Evolutionary conservation across 2,888 invertebrate genomes (phyloP).

Genomic region (Harpagoxenus sublaevis): DNA sequence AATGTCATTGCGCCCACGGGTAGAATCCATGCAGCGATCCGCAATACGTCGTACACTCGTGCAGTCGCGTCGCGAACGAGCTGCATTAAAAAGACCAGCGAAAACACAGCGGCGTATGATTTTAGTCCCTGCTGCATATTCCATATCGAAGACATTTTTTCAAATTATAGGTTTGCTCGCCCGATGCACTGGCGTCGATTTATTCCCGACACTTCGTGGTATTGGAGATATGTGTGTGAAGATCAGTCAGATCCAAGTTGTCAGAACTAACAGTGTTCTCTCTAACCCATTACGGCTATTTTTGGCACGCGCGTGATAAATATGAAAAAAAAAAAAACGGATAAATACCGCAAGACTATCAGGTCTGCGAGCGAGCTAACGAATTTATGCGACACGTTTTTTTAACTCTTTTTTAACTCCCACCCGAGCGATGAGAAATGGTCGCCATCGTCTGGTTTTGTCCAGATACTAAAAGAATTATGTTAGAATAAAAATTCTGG

Average conservation of each 20-base stretch:
- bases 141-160: slow-evolving; percentile 49
- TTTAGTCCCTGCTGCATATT: slow-evolving; percentile 24
- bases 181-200: slow-evolving; percentile 23
- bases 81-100: slow-evolving; percentile 33
- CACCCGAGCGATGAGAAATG: slow-evolving; percentile 35
- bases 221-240: slow-evolving; percentile 2
- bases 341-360: slow-evolving; percentile 34
- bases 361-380: slow-evolving; percentile 25
- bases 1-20: slow-evolving; percentile 41
- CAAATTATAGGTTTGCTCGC: neutral
- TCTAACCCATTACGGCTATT: slow-evolving; percentile 28
- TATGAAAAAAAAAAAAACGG: slow-evolving; percentile 23
- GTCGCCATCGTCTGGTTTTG: slow-evolving; percentile 37
- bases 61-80: slow-evolving; percentile 26
- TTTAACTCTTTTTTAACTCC: slow-evolving; percentile 42
- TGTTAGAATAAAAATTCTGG: slow-evolving; percentile 32
- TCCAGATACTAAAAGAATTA: slow-evolving; percentile 37
- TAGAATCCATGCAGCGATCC: neutral
- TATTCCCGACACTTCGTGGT: slow-evolving; percentile 6
- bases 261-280: slow-evolving; percentile 5
- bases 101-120: slow-evolving; percentile 9
- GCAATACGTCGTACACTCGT: slow-evolving; percentile 47
- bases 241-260: slow-evolving; percentile 41
- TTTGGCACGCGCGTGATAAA: slow-evolving; percentile 21
- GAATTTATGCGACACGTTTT: slow-evolving; percentile 49